These are phyloP conservation scores for Erebia epiphron DNA, from an alignment of 2,888 invertebrate genomes.

Conservation along the genomic window DNA sequence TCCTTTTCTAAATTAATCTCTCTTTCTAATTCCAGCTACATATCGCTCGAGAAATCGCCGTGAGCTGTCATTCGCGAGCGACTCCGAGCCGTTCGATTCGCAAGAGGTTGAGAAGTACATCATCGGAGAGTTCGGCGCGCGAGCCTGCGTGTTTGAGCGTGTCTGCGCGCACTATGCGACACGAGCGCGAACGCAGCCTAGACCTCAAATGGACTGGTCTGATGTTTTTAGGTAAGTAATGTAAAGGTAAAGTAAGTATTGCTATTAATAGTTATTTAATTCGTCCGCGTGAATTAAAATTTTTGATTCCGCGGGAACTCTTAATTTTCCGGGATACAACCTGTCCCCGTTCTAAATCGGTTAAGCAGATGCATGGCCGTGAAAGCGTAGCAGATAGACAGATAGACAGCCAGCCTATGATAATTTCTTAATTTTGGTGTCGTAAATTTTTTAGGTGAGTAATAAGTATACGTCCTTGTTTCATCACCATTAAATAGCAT, in stretches of 20 bases:
- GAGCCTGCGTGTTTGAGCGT: slow-evolving; percentile 90
- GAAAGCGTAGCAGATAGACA: too few relatives aligned
- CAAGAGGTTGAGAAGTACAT: slow-evolving; percentile 91
- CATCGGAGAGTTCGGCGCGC: slow-evolving; percentile 88
- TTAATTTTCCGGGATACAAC: too few relatives aligned
- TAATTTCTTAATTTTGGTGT: too few relatives aligned
- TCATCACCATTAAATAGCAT: slow-evolving; percentile 20
- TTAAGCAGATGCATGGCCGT: too few relatives aligned
- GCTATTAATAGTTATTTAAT: too few relatives aligned
- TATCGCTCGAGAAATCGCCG: slow-evolving; percentile 87
- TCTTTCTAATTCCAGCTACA: slow-evolving; percentile 83
- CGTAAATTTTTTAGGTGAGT: too few relatives aligned
- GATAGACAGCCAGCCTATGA: too few relatives aligned
- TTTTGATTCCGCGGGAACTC: too few relatives aligned
- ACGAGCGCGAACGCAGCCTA: slow-evolving; percentile 74
- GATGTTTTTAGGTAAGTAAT: slow-evolving; percentile 92
- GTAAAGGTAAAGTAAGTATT: too few relatives aligned
- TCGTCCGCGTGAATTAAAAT: too few relatives aligned
- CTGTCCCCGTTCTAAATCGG: too few relatives aligned
- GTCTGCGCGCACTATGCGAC: slow-evolving; percentile 89
- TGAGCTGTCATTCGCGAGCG: slow-evolving; percentile 57
- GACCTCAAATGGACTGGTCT: slow-evolving; percentile 86
- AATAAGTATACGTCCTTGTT: too few relatives aligned
- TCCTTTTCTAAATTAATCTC: neutral
- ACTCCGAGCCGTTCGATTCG: slow-evolving; percentile 80